Evolutionary conservation across 2,888 invertebrate genomes (phyloP), one percentile per base, ranked within the genome.

Genomic region (Julus scandinavius): DNA sequence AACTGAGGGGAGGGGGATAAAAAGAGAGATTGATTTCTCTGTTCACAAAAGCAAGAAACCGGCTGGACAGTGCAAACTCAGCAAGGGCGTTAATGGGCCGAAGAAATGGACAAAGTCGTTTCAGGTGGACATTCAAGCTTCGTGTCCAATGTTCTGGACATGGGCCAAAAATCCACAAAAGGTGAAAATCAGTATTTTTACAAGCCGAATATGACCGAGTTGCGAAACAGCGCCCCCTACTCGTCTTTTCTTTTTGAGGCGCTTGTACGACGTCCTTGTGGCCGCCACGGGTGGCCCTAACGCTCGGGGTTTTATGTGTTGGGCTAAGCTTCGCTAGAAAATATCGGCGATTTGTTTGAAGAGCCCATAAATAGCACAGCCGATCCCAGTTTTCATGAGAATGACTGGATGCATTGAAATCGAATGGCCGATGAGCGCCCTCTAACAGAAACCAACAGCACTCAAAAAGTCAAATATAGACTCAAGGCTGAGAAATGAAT

Each of bases 181-280:
- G 20, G 63, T n/a, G 6, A 72, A 58, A 58, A 17, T 4, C 58
- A n/a, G 58, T 1, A 29, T 72, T 72, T 72, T 72, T 20, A 72
- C 63, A 29, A 72, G 0, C 63, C 7, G 63, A 29, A 20, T 13
- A n/a, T 58, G 17, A 58, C n/a, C n/a, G 7, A 7, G 58, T 7
- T 20, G 63, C 20, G 63, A 72, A 72, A 72, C 63, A 72, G 63
- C 63, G 63, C 20, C 63, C 63, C 63, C 63, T 72, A 72, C 63
- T 9, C 63, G 20, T 5, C 63, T 29, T 72, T 72, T 72, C 63
- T 20, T 7, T 72, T 72, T 2, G 20, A 72, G 9, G 63, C 20
- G 20, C 63, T 72, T 72, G 63, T 72, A 15, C n/a, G 20, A 72
- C 20, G 63, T 72, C 63, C 63, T 72, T 72, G 63, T 72, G 63